Percentiles rank a stretch among this genome's conserved stretches.
Evolutionary conservation across 2,888 invertebrate species (phyloP).

Genomic region (Itoplectis maculator): DNA sequence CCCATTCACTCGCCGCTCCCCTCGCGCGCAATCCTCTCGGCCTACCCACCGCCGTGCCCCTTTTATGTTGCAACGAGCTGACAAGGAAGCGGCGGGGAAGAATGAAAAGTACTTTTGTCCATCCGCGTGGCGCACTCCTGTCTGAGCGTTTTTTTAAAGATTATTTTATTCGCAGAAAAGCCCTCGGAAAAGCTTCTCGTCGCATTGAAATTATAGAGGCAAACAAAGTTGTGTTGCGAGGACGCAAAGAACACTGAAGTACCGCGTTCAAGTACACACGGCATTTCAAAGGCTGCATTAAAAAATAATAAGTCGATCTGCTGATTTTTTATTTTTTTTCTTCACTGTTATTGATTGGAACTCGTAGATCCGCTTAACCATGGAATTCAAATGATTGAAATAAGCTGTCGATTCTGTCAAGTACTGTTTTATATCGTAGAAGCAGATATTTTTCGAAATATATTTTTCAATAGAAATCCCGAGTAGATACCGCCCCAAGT

Average conservation of each 20-base stretch:
- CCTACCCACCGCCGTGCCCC: constrained; percentile 2
- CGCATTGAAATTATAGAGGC: neutral
- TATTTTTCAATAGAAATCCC: too few relatives aligned
- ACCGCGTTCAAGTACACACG: neutral
- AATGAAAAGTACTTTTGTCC: constrained; percentile 24
- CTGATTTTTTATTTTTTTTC: neutral
- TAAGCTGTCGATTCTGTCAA: too few relatives aligned
- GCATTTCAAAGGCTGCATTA: too few relatives aligned
- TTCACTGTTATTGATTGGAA: too few relatives aligned
- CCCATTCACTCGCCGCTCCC: constrained; percentile 23
- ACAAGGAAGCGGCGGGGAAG: neutral
- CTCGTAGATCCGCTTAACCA: too few relatives aligned
- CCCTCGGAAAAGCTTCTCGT: neutral
- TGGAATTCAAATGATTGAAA: too few relatives aligned
- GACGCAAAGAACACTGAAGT: neutral
- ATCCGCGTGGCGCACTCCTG: neutral
- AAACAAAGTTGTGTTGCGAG: neutral
- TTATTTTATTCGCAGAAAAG: neutral
- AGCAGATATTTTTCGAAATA: too few relatives aligned
- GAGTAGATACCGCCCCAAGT: neutral
- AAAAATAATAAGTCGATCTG: too few relatives aligned
- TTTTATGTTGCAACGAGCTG: constrained; percentile 38
- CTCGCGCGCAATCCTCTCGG: neutral
- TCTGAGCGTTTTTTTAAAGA: neutral
- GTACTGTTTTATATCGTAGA: too few relatives aligned